These are phyloP conservation scores for Chrysolina oricalcia DNA, from an alignment of 2,888 invertebrate genomes.

Conservation along the genomic window DNA sequence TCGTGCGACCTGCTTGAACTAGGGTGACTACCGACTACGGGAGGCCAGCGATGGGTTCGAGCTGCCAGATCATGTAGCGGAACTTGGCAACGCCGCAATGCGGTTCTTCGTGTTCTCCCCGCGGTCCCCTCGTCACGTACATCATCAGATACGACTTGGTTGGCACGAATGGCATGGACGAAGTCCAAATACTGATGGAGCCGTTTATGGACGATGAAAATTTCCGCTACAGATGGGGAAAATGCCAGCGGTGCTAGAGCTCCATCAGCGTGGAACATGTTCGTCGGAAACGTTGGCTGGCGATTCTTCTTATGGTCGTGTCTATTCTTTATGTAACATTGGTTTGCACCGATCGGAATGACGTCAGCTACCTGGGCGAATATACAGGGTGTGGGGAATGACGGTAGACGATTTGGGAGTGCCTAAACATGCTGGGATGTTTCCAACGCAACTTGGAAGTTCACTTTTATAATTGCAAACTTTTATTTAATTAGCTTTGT, in stretches of 20 bases:
- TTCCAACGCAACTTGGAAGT: no score
- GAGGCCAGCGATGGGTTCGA: conserved; percentile 34
- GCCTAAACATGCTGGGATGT: background rate
- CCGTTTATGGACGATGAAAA: conserved; percentile 15
- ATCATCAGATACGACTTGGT: background rate
- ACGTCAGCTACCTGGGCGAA: background rate
- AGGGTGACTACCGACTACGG: conserved; percentile 20
- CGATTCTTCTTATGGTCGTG: background rate
- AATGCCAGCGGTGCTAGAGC: background rate
- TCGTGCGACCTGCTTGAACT: conserved; percentile 29
- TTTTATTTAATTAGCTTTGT: no score
- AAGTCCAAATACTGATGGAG: conserved; percentile 48
- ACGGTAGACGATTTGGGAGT: background rate
- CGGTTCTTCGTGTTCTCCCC: conserved; percentile 46
- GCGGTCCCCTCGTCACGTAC: conserved; percentile 29
- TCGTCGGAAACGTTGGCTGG: background rate
- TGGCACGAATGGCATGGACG: conserved; percentile 45
- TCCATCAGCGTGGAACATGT: background rate
- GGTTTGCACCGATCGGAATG: background rate
- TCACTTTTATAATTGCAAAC: no score
- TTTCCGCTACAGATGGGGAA: background rate
- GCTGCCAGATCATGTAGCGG: background rate
- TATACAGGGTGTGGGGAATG: background rate
- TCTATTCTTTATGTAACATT: background rate
- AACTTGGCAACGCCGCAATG: conserved; percentile 48